These are phyloP conservation scores for Anolis sagrei DNA, from an alignment of 2,113 vertebrate genomes.

Conservation along the genomic window DNA sequence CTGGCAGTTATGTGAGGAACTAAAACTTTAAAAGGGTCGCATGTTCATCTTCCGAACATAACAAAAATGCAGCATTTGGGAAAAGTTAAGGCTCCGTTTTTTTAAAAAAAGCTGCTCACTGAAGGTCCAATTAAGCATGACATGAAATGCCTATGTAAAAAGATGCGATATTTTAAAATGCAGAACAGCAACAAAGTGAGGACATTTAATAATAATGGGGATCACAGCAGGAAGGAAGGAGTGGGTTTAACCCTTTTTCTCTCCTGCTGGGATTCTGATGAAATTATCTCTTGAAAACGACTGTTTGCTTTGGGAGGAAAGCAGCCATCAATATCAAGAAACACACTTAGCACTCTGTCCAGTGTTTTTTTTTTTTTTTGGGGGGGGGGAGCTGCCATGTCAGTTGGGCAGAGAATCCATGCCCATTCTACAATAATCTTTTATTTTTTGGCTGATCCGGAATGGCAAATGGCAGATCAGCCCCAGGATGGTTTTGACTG, in stretches of 20 bases:
- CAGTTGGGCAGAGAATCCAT: too few species aligned
- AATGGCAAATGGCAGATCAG: too few species aligned
- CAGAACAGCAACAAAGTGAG: background rate
- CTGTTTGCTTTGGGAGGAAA: background rate
- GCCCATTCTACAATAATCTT: too few species aligned
- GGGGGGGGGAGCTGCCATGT: too few species aligned
- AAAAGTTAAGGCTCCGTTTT: background rate
- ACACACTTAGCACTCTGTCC: background rate
- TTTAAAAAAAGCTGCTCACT: background rate
- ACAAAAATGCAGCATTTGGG: background rate
- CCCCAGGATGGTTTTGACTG: too few species aligned
- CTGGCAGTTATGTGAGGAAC: background rate
- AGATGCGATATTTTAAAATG: background rate
- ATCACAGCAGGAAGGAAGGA: background rate
- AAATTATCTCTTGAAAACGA: background rate
- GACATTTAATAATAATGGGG: background rate
- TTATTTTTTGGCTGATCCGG: too few species aligned
- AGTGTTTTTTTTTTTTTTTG: too few species aligned
- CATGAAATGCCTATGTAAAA: background rate
- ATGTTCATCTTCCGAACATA: background rate
- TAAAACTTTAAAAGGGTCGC: background rate
- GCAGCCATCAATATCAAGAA: background rate
- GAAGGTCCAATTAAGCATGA: background rate
- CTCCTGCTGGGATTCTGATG: background rate
- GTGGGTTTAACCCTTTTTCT: background rate